phyloP scores from a whole-genome alignment of 23 tunicate species.

The Corella eumyota region DNA sequence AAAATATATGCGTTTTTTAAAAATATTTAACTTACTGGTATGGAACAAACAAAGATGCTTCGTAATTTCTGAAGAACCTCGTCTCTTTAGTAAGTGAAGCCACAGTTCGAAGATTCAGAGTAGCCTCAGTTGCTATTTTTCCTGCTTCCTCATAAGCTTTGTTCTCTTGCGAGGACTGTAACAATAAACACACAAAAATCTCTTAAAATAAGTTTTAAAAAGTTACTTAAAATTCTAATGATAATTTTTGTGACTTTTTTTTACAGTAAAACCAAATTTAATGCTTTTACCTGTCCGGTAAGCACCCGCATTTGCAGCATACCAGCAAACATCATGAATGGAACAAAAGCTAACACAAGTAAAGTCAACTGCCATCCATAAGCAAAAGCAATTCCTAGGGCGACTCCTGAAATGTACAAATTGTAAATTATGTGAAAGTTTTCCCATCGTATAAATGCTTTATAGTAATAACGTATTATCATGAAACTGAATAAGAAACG shows the following conservation, averaged over 20 bases:
- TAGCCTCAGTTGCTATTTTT: constrained; percentile 86
- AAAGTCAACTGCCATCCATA: constrained; percentile 94
- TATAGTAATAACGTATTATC: not conserved
- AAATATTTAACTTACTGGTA: constrained; percentile 32
- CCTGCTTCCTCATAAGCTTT: constrained; percentile 97
- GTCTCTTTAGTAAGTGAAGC: constrained; percentile 90
- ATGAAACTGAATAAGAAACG: no score
- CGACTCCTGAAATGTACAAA: constrained; percentile 52
- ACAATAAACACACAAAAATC: no score
- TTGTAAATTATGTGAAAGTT: not conserved
- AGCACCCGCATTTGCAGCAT: constrained; percentile 77
- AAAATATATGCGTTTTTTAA: no score
- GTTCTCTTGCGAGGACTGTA: constrained; percentile 68
- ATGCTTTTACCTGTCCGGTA: constrained; percentile 94
- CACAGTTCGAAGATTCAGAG: constrained; percentile 88
- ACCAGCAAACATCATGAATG: constrained; percentile 91
- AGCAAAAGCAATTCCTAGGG: constrained; percentile 94
- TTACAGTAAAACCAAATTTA: no score
- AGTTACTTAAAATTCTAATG: no score
- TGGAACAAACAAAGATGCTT: constrained; percentile 49
- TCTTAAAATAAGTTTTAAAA: no score
- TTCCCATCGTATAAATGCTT: not conserved
- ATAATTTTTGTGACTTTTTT: no score
- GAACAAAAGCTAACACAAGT: constrained; percentile 83
- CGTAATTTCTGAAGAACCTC: constrained; percentile 45